Evolutionary conservation across 2,797 vertebrate species (phyloP), one percentile per base, ranked within the genome.

Genomic region (Neosalanx taihuensis): DNA sequence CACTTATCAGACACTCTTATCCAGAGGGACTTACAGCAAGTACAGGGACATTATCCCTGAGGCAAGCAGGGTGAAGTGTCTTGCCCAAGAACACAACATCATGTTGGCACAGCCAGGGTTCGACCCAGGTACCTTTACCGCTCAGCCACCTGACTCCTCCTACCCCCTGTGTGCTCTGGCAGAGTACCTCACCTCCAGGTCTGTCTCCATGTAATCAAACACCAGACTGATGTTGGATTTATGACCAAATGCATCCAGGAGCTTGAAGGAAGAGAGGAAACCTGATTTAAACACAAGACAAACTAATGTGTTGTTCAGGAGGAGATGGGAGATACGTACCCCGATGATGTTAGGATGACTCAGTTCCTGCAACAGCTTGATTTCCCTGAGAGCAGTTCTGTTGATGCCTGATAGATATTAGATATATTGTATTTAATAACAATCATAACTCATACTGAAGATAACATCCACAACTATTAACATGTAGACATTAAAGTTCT

Each of bases 201-300:
- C 97, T 0, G 96, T 99, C 91, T 99, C 97, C 98, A 99, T 99
- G 86, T 94, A 99, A 83, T 99, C 97, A 94, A 99, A 99, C 75
- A 99, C 96, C 71, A 99, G 89, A 72, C 97, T 99, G 86, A 99
- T 99, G 84, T 98, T 99, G 9, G 97, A 99, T 90, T 98, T 99
- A 87, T 98, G 96, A 79, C 97, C 97, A 85, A 99, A 99, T 3
- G 96, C 98, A 91, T 99, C 97, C 79, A 99, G 86, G 66, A 99
- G 94, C 97, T 99, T 82, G 64, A 4, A 60, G 10, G 12, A n/a
- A 60, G 6, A 29, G 6, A 29, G 5, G 6, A 1, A 9, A n/a
- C 35, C 46, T 46, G 4, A 64, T 41, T 23, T n/a, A 56, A 56
- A 53, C 15, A 17, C 18, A 53, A 7, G 18, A 17, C 51, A 53